Evolutionary conservation across 2,113 vertebrate genomes (phyloP).

Genomic region (Leuciscus idus): DNA sequence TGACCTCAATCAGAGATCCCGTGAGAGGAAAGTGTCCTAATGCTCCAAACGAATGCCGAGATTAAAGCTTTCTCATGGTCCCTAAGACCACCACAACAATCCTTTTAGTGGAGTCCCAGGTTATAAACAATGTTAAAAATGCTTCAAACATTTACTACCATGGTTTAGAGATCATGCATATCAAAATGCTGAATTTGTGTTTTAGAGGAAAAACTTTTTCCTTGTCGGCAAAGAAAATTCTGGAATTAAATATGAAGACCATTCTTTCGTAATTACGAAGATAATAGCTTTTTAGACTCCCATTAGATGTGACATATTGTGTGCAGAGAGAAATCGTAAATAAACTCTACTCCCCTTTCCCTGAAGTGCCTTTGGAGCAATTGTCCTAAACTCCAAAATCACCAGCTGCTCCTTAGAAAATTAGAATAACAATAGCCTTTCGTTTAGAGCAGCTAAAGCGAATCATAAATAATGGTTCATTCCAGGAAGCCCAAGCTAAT

Average conservation of each 20-base stretch:
- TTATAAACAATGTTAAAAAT: neutral
- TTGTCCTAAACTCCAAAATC: neutral
- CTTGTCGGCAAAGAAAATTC: neutral
- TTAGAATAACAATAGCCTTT: neutral
- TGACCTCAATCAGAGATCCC: conserved; percentile 51
- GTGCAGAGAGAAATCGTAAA: neutral
- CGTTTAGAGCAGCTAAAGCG: neutral
- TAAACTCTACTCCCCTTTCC: neutral
- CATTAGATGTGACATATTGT: conserved; percentile 4
- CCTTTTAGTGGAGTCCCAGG: neutral
- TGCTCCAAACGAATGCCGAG: neutral
- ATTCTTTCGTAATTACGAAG: neutral
- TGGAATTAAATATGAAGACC: neutral
- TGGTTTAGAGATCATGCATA: neutral
- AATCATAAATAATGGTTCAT: neutral
- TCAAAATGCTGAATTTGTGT: conserved; percentile 3
- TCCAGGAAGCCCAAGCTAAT: conserved; percentile 34
- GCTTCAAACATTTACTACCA: neutral
- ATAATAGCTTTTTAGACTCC: conserved; percentile 24
- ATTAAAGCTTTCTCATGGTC: conserved; percentile 2
- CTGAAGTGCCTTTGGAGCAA: conserved; percentile 19
- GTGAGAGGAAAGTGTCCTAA: conserved; percentile 16
- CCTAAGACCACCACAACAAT: neutral
- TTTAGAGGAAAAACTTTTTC: neutral
- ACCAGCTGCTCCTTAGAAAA: conserved; percentile 30